Evolutionary conservation across 2,797 vertebrate genomes (phyloP).

Genomic region (Coregonus ussuriensis): DNA sequence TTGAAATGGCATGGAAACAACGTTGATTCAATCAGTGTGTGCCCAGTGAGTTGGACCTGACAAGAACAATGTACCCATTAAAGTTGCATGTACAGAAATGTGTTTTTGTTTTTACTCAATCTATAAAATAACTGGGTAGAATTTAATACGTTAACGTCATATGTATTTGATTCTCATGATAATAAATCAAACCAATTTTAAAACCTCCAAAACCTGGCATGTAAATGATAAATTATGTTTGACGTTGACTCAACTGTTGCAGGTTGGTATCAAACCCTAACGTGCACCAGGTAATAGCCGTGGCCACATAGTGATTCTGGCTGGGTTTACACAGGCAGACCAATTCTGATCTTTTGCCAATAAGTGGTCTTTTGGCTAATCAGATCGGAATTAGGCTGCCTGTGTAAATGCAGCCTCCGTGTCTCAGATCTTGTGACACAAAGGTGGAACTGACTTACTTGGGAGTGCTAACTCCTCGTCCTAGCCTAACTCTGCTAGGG

Average conservation of each 20-base stretch:
- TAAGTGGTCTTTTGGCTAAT: too few relatives aligned
- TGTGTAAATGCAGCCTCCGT: too few relatives aligned
- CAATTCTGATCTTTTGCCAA: too few relatives aligned
- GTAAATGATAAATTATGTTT: not conserved
- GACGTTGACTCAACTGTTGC: not conserved
- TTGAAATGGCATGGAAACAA: too few relatives aligned
- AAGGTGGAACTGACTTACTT: not conserved
- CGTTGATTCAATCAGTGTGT: too few relatives aligned
- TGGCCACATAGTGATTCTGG: not conserved
- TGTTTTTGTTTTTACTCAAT: not conserved
- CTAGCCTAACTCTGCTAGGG: not conserved
- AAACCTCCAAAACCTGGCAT: not conserved
- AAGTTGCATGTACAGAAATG: conserved; percentile 30
- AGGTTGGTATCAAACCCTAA: not conserved
- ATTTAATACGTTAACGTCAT: not conserved
- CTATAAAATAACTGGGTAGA: not conserved
- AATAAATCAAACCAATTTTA: not conserved
- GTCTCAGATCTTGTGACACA: not conserved
- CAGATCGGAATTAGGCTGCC: too few relatives aligned
- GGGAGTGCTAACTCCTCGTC: not conserved
- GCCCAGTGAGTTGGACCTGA: conserved; percentile 46
- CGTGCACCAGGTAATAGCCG: not conserved
- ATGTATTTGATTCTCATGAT: not conserved
- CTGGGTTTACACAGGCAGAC: too few relatives aligned
- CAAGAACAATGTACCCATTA: conserved; percentile 57